Conservation (phyloP, 2,797 vertebrate species). For the Phataginus tetradactyla region DNA sequence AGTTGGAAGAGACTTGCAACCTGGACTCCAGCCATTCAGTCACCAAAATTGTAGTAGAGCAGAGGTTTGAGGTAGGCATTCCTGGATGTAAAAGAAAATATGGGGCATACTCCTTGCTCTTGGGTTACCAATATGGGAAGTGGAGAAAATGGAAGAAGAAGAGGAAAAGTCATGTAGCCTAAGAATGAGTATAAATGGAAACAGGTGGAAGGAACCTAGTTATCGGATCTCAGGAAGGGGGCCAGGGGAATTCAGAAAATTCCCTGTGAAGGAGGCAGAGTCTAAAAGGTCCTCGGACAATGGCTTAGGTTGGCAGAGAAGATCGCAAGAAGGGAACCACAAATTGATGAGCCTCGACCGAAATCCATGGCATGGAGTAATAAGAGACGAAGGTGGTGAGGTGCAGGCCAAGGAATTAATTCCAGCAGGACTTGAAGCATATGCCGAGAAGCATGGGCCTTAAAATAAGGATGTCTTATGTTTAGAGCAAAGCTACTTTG, state of each 20-base stretch:
- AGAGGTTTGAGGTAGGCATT: not conserved
- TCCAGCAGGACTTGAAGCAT: not conserved
- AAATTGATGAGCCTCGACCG: not conserved
- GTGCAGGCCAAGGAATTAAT: not conserved
- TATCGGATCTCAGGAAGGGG: not conserved
- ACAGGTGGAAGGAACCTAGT: not conserved
- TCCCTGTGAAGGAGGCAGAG: not conserved
- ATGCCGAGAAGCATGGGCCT: not conserved
- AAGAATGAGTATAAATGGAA: not conserved
- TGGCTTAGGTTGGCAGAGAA: not conserved
- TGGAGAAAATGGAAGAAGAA: not conserved
- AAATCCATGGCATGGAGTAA: slow-evolving; percentile 12
- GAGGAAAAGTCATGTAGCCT: not conserved
- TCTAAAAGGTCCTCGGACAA: slow-evolving; percentile 44
- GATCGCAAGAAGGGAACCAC: not conserved
- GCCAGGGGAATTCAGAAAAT: not conserved
- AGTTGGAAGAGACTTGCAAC: slow-evolving; percentile 3
- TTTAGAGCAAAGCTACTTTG: not conserved
- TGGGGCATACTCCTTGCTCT: not conserved
- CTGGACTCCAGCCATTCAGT: slow-evolving; percentile 5
- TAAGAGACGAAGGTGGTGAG: not conserved
- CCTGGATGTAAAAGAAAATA: not conserved
- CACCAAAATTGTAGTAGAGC: not conserved
- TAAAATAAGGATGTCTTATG: not conserved
- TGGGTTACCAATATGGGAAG: not conserved